phyloP scores from a whole-genome alignment of 2,113 vertebrate species.

The Anas platyrhynchos region DNA sequence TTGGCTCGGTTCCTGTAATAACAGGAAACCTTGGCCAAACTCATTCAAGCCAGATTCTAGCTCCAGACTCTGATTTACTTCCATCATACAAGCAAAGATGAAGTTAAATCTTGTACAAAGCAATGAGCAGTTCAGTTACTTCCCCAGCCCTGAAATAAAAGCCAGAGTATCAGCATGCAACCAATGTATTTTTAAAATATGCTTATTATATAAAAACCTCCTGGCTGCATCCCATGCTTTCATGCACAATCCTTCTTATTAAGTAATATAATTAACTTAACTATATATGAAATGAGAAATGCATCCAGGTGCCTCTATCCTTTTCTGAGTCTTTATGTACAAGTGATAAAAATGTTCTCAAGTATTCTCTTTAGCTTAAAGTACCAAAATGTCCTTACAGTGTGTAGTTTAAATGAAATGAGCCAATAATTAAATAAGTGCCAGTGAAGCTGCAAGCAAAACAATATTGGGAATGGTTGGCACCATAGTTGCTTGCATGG shows the following conservation, averaged over 20 bases:
- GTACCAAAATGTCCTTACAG: conserved; percentile 11
- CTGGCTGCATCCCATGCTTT: neutral
- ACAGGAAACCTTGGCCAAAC: neutral
- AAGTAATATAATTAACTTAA: neutral
- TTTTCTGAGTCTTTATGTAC: neutral
- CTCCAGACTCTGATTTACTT: neutral
- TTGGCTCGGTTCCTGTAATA: neutral
- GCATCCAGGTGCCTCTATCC: neutral
- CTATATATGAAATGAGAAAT: neutral
- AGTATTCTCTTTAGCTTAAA: conserved; percentile 5
- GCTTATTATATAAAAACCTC: neutral
- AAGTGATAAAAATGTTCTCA: neutral
- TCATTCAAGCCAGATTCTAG: neutral
- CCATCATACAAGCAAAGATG: neutral
- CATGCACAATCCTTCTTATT: neutral
- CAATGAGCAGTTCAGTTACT: neutral
- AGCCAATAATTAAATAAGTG: conserved; percentile 14
- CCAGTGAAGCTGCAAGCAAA: neutral
- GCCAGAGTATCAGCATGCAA: neutral
- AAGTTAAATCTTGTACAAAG: neutral
- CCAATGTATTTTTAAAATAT: neutral
- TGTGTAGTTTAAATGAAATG: conserved; percentile 1
- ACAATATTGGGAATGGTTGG: neutral
- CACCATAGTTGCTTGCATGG: accelerated
- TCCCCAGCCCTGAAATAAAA: neutral